These are phyloP conservation scores for Nomada ferruginata DNA, from an alignment of 2,888 invertebrate genomes.

Conservation along the genomic window DNA sequence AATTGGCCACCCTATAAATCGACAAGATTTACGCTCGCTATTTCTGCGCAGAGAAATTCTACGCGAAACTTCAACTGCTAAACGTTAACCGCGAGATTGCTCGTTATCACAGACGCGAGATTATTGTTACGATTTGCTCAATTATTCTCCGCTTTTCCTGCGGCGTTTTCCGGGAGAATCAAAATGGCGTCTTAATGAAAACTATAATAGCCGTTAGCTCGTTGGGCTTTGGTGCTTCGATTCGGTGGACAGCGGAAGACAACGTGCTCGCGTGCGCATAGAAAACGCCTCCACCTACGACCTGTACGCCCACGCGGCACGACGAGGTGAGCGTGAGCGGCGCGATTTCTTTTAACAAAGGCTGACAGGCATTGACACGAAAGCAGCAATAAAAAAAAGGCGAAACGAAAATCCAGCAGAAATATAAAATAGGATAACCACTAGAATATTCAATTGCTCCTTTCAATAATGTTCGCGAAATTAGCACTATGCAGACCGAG, in stretches of 20 bases:
- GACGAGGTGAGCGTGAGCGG: constrained; percentile 61
- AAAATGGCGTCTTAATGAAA: constrained; percentile 29
- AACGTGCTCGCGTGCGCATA: constrained; percentile 69
- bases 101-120: background rate
- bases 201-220: background rate
- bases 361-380: constrained; percentile 47
- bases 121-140: background rate
- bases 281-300: constrained; percentile 70
- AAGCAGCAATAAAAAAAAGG: background rate
- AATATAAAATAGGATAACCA: too few relatives aligned
- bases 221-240: constrained; percentile 51
- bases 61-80: background rate
- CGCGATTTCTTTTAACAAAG: constrained; percentile 46
- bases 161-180: background rate
- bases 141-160: background rate
- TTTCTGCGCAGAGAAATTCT: background rate
- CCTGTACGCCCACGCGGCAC: constrained; percentile 67
- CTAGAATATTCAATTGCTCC: too few relatives aligned
- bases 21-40: background rate
- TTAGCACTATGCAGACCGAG: too few relatives aligned
- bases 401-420: too few relatives aligned
- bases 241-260: constrained; percentile 65
- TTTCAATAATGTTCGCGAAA: too few relatives aligned
- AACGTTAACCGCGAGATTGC: background rate
- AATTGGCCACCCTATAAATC: constrained; percentile 4